Base-by-base conservation (phyloP, 2,797 vertebrate genomes). In the Anas bahamensis region DNA sequence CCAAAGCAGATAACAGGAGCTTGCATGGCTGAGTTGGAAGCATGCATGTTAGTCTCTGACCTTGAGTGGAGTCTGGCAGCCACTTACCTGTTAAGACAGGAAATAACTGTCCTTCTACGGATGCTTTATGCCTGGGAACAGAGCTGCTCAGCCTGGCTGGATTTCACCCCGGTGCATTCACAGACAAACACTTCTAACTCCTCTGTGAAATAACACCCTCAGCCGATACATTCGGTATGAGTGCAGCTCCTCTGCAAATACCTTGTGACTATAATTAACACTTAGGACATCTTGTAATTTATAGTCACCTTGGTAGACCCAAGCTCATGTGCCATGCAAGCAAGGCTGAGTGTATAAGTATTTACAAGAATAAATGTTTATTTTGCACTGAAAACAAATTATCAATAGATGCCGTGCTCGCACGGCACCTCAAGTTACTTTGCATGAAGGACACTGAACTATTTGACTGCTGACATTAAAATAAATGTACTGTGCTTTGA, bases 81-180 rank as follows among this genome's bases (percentile, higher is more conserved):
- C 75, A 71, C 93, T 95, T 95, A 95, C 94, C 93, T 95, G 77
- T 86, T 48, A 83, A 82, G 78, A 77, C 64, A 79, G 71, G 79
- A 89, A 94, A 86, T 68, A 89, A 80, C 76, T 41, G 35, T 77
- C 69, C 63, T 89, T 87, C 65, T 83, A 61, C 0, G 7, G 71
- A 83, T 56, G 73, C 52, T 70, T 72, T 86, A 81, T 21, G 63
- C 55, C 55, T 76, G 77, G 31, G 71, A 68, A 86, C 77, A 52
- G 17, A 84, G 86, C 5, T 80, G 83, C 77, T 91, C 64, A 88
- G 80, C 28, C 39, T 70, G 70, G 57, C 64, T 88, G 50, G 44
- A 73, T 82, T 86, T 74, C 69, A 86, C 60, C 17, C 5, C 0
- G 4, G 28, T 17, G 26, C 6, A 2, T 64, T 89, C 6, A 2